Conservation (phyloP, 2,113 vertebrate genomes). For the Talpa occidentalis region DNA sequence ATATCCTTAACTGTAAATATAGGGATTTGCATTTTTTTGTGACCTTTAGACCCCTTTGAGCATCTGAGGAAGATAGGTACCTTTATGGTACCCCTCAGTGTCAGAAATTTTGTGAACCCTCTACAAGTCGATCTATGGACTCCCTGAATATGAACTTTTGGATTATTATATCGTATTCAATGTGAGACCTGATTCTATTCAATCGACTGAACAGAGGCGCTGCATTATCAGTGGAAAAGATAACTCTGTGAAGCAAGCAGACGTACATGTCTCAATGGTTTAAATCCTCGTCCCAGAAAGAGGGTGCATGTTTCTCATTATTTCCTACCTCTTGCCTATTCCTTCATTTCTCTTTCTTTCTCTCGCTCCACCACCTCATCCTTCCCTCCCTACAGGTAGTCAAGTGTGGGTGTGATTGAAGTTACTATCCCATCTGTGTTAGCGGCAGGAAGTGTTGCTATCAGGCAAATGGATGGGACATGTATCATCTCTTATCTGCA, state of each 20-base stretch:
- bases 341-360: background rate
- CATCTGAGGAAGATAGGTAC: background rate
- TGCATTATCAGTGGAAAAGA: background rate
- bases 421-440: slow-evolving; percentile 67
- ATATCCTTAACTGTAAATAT: background rate
- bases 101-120: background rate
- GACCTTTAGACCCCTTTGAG: background rate
- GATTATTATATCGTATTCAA: background rate
- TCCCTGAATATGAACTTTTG: background rate
- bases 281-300: slow-evolving; percentile 26
- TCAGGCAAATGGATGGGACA: slow-evolving; percentile 62
- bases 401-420: slow-evolving; percentile 61
- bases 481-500: slow-evolving; percentile 74
- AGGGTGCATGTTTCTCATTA: slow-evolving; percentile 44
- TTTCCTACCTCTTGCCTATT: background rate
- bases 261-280: background rate
- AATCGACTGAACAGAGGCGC: background rate
- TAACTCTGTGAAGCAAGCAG: background rate
- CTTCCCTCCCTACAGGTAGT: slow-evolving; percentile 33
- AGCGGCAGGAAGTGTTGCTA: slow-evolving; percentile 53
- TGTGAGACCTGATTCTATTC: background rate
- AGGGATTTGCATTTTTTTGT: background rate
- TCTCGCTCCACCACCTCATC: background rate
- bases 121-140: background rate
- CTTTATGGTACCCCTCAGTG: background rate